These are phyloP conservation scores for Falco rusticolus DNA, from an alignment of 2,797 vertebrate genomes.

Conservation along the genomic window DNA sequence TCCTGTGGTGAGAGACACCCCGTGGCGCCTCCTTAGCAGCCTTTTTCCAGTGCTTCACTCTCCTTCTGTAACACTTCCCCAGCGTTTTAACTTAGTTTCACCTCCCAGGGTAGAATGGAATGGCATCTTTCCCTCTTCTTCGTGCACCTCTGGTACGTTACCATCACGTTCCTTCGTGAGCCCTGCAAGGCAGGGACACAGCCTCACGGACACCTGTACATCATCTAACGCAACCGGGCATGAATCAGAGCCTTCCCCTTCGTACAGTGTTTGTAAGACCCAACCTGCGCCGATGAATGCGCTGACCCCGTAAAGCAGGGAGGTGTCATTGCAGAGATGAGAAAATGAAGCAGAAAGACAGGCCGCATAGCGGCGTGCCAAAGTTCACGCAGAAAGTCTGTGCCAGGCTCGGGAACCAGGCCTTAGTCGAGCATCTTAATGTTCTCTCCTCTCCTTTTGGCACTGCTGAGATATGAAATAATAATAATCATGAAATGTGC, in stretches of 20 bases:
- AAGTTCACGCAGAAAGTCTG: slow-evolving; percentile 1
- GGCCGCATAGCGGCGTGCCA: neutral
- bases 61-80: neutral
- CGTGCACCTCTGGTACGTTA: neutral
- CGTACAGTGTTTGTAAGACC: neutral
- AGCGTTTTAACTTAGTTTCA: neutral
- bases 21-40: neutral
- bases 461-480: slow-evolving; percentile 43
- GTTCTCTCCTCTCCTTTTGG: slow-evolving; percentile 29
- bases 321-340: slow-evolving; percentile 23
- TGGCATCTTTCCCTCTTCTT: neutral
- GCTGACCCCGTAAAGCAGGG: slow-evolving; percentile 4
- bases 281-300: neutral
- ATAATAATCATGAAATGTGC: slow-evolving; percentile 40
- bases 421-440: neutral
- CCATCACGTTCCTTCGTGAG: neutral
- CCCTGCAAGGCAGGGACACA: neutral
- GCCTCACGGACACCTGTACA: neutral
- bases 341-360: slow-evolving; percentile 40
- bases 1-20: neutral
- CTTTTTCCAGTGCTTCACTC: neutral
- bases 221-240: neutral
- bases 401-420: slow-evolving; percentile 8
- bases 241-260: neutral
- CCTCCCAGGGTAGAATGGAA: neutral